Base-by-base conservation (phyloP, 2,797 vertebrate genomes). In the Micromesistius poutassou region DNA sequence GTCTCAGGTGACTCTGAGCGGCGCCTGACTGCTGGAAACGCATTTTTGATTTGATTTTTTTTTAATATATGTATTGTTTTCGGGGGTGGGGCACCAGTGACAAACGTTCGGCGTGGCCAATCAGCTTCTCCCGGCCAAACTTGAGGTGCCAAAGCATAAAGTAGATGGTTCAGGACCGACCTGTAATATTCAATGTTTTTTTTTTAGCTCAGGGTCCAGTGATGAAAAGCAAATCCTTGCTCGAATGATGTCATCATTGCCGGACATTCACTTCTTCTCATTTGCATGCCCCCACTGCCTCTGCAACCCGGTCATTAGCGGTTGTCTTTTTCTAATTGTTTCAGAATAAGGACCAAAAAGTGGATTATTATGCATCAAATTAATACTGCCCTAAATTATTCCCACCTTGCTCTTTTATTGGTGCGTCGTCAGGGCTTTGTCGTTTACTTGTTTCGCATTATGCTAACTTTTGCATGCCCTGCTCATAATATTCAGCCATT, bases 151-250 rank as follows among this genome's bases (percentile, higher is more conserved):
- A 76, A 0, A 84, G 86, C 76, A 77, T 82, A 55, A 62, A 71
- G 50, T 78, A 73, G 79, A 80, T 76, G 46, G 80, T 87, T 83
- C 82, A 84, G 83, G 86, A 84, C 80, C 85, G 90, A 87, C 87
- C 86, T 81, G 80, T 87, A 87, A n/a, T 62, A n/a, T 62, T 62
- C n/a, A 68, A 68, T 10, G 62, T 68, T 90, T 88, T 89, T 89
- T 81, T 88, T 90, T 92, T 93, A 93, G 90, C 94, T 94, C 94
- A 95, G 93, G 94, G 92, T 94, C 91, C 84, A 90, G 90, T 89
- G 88, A 90, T 84, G 89, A 90, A 91, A 90, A 85, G 83, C 87
- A 87, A 84, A 75, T 42, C 71, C 33, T 35, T 84, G 89, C 87
- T 84, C 76, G 77, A 87, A 92, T 91, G 90, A 93, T 93, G 91